These are phyloP conservation scores for Merluccius polli DNA, from an alignment of 2,797 vertebrate species.

Conservation along the genomic window DNA sequence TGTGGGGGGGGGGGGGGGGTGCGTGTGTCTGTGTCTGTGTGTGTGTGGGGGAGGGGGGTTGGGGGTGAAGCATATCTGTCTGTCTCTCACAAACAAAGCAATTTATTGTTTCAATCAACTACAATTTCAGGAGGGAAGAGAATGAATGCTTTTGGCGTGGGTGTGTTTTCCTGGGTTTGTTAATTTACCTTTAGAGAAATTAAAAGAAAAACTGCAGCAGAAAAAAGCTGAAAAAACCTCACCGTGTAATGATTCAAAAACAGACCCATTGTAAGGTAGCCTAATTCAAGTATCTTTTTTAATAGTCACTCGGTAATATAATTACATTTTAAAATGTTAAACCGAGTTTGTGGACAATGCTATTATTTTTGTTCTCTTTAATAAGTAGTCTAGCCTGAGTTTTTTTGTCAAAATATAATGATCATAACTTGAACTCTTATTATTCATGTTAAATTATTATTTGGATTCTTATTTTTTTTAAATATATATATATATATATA, in stretches of 20 bases:
- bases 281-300: background rate
- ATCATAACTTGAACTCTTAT: too few species aligned
- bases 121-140: slow-evolving; percentile 52
- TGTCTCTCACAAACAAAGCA: slow-evolving; percentile 48
- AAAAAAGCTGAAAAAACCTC: slow-evolving; percentile 14
- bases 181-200: slow-evolving; percentile 44
- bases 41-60: too few species aligned
- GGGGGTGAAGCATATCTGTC: slow-evolving; percentile 15
- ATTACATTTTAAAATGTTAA: background rate
- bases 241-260: slow-evolving; percentile 14
- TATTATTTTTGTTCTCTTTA: background rate
- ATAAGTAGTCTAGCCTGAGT: too few species aligned
- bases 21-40: too few species aligned
- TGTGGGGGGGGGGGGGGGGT: too few species aligned
- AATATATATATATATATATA: background rate
- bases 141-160: slow-evolving; percentile 38
- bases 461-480: background rate
- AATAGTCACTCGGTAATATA: background rate
- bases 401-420: too few species aligned
- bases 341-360: background rate
- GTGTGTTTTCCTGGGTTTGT: slow-evolving; percentile 39
- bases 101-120: slow-evolving; percentile 66
- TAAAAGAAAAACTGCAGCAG: slow-evolving; percentile 29
- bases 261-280: background rate
- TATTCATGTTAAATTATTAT: background rate